Base-by-base conservation (phyloP, 2,113 vertebrate genomes). In the Sylvietta virens region DNA sequence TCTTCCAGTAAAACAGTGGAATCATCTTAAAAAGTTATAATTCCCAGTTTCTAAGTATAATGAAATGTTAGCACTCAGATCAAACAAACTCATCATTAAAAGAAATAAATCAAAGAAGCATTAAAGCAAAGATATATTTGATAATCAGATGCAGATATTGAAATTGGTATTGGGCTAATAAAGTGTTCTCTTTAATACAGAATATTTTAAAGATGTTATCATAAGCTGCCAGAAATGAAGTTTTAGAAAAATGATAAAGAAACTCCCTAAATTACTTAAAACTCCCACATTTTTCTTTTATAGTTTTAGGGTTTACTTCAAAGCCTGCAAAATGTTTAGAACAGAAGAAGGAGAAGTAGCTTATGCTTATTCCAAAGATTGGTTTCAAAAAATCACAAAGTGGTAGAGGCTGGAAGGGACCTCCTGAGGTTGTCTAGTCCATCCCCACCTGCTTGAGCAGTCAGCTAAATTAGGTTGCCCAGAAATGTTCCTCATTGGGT, bases 11-110 rank as follows among this genome's bases (percentile, higher is more conserved):
- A 81, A 12, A 4, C 21, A 57, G 45, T 70, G 33, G 21, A 81
- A 92, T 70, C 7, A n/a, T 23, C 11, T n/a, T 53, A 42, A 76
- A 91, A 86, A 86, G 42, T 21, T 54, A 9, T 48, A 78, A 88
- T 91, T 84, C 44, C n/a, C 8, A n/a, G n/a, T 78, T 86, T 96
- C 22, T 39, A 82, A 69, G 4, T 51, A 40, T 80, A 88, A 87
- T 84, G 83, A 91, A 96, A 85, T 89, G 15, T 37, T 48, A 81
- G 33, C 50, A 82, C 79, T 21, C 57, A 95, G 78, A 94, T 87
- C 81, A 95, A 93, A 88, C 11, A 78, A 87, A 72, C 4, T 64
- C 72, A 45, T 89, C 65, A 65, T 88, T 84, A 92, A 89, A 95
- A 91, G 23, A 33, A 8, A 11, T 16, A 39, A 87, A 91, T 91